Conservation (phyloP, 2,797 vertebrate species). For the Triplophysa bombifrons region DNA sequence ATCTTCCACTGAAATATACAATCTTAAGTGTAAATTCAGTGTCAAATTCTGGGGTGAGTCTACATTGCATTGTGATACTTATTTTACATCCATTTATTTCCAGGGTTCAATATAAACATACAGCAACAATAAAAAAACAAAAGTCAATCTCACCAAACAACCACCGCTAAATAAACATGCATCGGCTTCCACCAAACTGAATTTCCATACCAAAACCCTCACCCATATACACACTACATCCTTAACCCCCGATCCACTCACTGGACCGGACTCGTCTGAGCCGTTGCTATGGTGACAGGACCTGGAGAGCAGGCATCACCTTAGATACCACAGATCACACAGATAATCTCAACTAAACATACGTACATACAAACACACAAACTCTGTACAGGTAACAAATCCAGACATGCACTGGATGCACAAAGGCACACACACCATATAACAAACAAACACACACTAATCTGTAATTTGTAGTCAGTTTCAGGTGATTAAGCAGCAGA, state of each 20-base stretch:
- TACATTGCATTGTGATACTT: not conserved
- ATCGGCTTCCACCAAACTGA: not conserved
- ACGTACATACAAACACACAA: slow-evolving; percentile 46
- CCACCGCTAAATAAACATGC: not conserved
- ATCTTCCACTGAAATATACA: not conserved
- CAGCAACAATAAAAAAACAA: not conserved
- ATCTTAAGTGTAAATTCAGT: not conserved
- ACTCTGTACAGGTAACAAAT: slow-evolving; percentile 18
- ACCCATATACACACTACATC: slow-evolving; percentile 8
- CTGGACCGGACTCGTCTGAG: slow-evolving; percentile 56
- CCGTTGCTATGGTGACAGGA: slow-evolving; percentile 52
- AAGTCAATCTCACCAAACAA: not conserved
- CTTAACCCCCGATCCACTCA: slow-evolving; percentile 45
- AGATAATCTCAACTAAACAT: slow-evolving; percentile 60
- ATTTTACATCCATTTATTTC: not conserved
- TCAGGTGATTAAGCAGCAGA: slow-evolving; percentile 1
- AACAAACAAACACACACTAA: slow-evolving; percentile 3
- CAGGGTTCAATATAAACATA: not conserved
- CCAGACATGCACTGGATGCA: slow-evolving; percentile 35
- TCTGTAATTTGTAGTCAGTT: not conserved
- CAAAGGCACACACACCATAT: slow-evolving; percentile 17
- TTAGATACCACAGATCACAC: slow-evolving; percentile 54
- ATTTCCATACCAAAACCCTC: not conserved
- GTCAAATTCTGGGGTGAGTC: not conserved
- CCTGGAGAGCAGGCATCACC: slow-evolving; percentile 56